A percentile compares a stretch with the other conserved stretches of the same genome.
These are phyloP conservation scores for Euplexia lucipara DNA, from an alignment of 2,888 invertebrate genomes.

Conservation along the genomic window DNA sequence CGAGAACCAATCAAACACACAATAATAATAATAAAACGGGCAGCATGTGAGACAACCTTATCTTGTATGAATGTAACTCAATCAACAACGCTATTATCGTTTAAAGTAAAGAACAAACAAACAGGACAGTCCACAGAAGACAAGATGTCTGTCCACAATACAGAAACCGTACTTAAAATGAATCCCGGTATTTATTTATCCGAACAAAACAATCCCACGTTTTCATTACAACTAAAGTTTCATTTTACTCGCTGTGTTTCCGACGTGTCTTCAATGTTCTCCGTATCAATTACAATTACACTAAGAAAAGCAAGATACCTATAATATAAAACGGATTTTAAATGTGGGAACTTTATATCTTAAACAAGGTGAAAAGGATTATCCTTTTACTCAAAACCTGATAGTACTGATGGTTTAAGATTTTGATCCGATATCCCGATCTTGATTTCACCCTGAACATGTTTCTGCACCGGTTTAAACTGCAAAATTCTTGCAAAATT, in stretches of 20 bases:
- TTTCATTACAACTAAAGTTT: conserved; percentile 55
- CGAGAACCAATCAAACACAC: conserved; percentile 30
- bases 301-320: too few relatives aligned
- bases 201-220: conserved; percentile 34
- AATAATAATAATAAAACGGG: conserved; percentile 10
- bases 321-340: not conserved
- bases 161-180: conserved; percentile 45
- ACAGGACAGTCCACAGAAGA: conserved; percentile 24
- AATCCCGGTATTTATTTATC: conserved; percentile 54
- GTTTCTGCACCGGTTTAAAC: too few relatives aligned
- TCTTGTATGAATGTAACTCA: conserved; percentile 5
- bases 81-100: conserved; percentile 12
- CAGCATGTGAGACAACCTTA: not conserved
- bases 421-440: too few relatives aligned
- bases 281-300: not conserved
- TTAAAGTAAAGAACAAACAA: not conserved
- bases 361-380: too few relatives aligned
- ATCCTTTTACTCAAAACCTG: too few relatives aligned
- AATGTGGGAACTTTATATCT: too few relatives aligned
- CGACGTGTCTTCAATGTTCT: conserved; percentile 12
- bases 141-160: conserved; percentile 37
- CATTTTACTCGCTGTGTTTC: conserved; percentile 44
- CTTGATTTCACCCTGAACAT: too few relatives aligned
- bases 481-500: too few relatives aligned
- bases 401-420: too few relatives aligned